phyloP scores from a whole-genome alignment of 2,797 vertebrate genomes.

The Coreius guichenoti region DNA sequence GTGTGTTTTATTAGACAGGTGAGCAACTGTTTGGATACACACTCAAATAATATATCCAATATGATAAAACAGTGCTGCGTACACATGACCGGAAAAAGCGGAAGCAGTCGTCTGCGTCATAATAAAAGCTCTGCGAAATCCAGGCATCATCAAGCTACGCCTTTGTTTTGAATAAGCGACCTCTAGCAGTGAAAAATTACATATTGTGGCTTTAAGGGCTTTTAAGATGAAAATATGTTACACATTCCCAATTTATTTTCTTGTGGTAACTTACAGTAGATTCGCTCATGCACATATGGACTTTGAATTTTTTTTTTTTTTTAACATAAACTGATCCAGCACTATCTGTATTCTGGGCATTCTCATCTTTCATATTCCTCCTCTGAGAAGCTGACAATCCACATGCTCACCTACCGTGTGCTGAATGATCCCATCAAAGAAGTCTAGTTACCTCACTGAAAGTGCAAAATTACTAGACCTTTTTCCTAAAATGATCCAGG shows the following conservation, averaged over 20 bases:
- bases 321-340: neutral
- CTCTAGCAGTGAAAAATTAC: too few relatives aligned
- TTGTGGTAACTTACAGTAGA: neutral
- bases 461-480: conserved; percentile 34
- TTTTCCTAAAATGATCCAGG: conserved; percentile 11
- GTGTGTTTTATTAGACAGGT: too few relatives aligned
- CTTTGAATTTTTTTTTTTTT: neutral
- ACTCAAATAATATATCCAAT: too few relatives aligned
- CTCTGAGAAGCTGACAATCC: conserved; percentile 37
- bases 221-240: conserved; percentile 1
- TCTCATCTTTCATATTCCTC: neutral
- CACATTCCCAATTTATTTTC: neutral
- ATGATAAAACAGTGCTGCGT: too few relatives aligned
- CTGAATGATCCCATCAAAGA: conserved; percentile 48
- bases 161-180: too few relatives aligned
- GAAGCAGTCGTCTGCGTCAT: too few relatives aligned
- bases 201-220: too few relatives aligned
- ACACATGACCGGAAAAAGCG: too few relatives aligned
- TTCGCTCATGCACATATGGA: neutral
- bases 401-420: conserved; percentile 24
- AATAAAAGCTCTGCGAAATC: too few relatives aligned
- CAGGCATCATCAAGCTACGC: too few relatives aligned
- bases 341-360: neutral
- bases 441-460: conserved; percentile 39
- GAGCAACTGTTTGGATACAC: too few relatives aligned